These are phyloP conservation scores for Drosophila yooni DNA, from an alignment of 2,888 invertebrate genomes.

Conservation along the genomic window DNA sequence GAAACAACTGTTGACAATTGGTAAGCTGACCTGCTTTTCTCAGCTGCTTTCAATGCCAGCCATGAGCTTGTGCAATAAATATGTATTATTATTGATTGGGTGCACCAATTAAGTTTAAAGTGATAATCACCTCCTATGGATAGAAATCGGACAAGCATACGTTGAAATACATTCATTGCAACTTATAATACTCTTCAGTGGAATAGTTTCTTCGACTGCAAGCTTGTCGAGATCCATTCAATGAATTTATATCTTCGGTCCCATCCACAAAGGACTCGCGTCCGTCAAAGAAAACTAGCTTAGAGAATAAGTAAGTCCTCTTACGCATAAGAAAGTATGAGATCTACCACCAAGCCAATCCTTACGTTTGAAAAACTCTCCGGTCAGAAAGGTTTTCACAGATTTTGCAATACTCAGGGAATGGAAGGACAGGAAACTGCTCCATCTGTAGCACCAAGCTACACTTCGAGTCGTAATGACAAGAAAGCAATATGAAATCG, in stretches of 20 bases:
- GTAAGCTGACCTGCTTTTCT: constrained; percentile 86
- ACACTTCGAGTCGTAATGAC: constrained; percentile 91
- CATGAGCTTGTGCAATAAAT: constrained; percentile 89
- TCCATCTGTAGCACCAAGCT: constrained; percentile 92
- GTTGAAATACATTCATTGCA: constrained; percentile 86
- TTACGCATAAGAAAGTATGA: not conserved
- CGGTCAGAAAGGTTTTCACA: constrained; percentile 85
- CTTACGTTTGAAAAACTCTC: constrained; percentile 86
- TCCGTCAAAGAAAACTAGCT: constrained; percentile 98
- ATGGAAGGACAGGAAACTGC: constrained; percentile 96
- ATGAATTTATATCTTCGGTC: constrained; percentile 94
- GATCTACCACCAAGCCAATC: constrained; percentile 46
- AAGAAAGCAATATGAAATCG: constrained; percentile 88
- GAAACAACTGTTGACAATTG: constrained; percentile 88
- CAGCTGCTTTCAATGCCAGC: constrained; percentile 88
- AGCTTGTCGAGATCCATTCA: constrained; percentile 97
- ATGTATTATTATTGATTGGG: constrained; percentile 91
- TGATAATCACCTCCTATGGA: constrained; percentile 89
- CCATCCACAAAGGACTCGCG: constrained; percentile 94
- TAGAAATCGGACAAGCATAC: constrained; percentile 87
- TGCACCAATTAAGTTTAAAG: constrained; percentile 95
- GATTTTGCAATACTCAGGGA: constrained; percentile 90
- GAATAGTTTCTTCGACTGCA: constrained; percentile 88
- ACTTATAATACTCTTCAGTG: constrained; percentile 87
- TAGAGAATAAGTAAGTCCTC: constrained; percentile 77